Evolutionary conservation across 2,797 vertebrate genomes (phyloP).

Genomic region (Lophotriccus pileatus): DNA sequence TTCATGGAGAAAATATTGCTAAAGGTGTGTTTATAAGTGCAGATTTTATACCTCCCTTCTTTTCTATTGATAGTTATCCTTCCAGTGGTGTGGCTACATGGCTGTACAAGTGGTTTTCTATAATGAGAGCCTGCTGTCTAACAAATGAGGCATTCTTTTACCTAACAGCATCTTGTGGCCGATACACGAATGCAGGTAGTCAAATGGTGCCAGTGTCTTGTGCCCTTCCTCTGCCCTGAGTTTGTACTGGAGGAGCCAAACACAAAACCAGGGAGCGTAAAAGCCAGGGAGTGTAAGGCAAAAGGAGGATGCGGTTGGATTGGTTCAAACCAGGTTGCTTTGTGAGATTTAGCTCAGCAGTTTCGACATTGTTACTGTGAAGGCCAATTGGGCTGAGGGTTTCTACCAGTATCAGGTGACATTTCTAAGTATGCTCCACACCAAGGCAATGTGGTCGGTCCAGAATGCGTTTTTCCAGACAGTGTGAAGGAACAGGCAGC

Average conservation of each 20-base stretch:
- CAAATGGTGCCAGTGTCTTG: background rate
- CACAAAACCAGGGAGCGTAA: background rate
- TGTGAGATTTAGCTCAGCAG: background rate
- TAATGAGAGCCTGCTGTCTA: background rate
- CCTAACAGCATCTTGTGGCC: background rate
- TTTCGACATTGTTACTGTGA: background rate
- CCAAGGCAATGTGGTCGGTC: background rate
- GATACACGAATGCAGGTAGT: background rate
- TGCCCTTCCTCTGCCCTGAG: background rate
- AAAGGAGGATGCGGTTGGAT: fast-evolving
- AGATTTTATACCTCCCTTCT: background rate
- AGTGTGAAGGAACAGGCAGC: background rate
- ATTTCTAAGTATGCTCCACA: background rate
- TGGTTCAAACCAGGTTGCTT: background rate
- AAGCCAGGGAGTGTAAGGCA: background rate
- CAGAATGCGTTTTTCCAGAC: background rate
- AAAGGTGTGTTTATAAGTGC: background rate
- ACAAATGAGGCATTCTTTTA: background rate
- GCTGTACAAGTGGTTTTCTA: background rate
- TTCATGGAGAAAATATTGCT: background rate
- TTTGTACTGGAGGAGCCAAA: background rate
- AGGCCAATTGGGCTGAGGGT: background rate
- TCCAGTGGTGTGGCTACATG: background rate
- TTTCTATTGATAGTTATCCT: background rate
- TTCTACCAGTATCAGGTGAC: background rate